Evolutionary conservation across 2,888 invertebrate genomes (phyloP).

Genomic region (Norana najaformis): DNA sequence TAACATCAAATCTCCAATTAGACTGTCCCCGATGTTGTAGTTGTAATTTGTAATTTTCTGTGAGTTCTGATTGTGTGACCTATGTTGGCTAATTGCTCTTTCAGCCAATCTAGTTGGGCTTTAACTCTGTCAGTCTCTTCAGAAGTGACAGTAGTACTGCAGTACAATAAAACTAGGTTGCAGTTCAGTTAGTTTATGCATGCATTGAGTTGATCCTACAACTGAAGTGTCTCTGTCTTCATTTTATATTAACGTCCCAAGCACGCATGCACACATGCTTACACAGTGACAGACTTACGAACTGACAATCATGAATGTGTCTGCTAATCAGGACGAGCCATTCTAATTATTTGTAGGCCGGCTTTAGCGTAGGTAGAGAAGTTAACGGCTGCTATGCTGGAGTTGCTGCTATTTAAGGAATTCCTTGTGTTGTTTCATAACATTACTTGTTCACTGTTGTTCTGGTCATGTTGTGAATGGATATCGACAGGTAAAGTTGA

Average conservation of each 20-base stretch:
- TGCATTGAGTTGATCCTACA: not conserved
- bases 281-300: not conserved
- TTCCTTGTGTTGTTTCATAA: not conserved
- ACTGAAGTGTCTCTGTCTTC: not conserved
- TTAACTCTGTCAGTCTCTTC: not conserved
- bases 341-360: too few species aligned
- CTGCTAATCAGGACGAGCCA: not conserved
- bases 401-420: not conserved
- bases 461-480: not conserved
- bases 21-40: too few species aligned
- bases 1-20: not conserved
- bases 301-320: not conserved
- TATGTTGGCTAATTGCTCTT: not conserved
- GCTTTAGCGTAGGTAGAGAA: not conserved
- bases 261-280: not conserved
- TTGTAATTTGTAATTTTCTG: too few species aligned
- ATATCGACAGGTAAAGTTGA: not conserved
- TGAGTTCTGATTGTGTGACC: too few species aligned
- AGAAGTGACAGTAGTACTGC: not conserved
- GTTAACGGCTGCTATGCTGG: not conserved
- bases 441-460: not conserved
- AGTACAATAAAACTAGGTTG: not conserved
- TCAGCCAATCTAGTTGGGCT: not conserved
- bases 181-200: not conserved
- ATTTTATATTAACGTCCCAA: not conserved